Conservation (phyloP, 2,113 vertebrate genomes). For the Boleophthalmus pectinirostris region DNA sequence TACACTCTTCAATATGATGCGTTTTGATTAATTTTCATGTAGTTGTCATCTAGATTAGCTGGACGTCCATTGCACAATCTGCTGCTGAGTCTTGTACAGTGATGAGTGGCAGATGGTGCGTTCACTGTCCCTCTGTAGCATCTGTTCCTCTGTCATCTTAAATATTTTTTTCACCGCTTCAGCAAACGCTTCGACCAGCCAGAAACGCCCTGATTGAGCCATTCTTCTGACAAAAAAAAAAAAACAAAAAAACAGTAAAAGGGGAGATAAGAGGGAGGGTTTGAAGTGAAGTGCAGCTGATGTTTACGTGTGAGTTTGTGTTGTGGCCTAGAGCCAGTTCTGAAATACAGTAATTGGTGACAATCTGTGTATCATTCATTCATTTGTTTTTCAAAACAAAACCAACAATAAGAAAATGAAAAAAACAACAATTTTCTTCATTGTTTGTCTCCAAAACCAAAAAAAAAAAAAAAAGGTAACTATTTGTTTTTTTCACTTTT, state of each 20-base stretch:
- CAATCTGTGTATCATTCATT: too few relatives aligned
- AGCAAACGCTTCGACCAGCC: neutral
- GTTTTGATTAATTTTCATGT: neutral
- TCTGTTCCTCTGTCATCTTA: conserved; percentile 21
- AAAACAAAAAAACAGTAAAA: neutral
- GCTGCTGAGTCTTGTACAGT: neutral
- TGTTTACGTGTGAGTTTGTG: conserved; percentile 25
- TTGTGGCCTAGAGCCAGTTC: neutral
- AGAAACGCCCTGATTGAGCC: conserved; percentile 5
- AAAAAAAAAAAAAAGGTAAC: too few relatives aligned
- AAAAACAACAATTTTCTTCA: too few relatives aligned
- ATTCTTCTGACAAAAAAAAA: neutral
- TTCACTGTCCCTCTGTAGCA: conserved; percentile 13
- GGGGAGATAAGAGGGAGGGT: conserved; percentile 2
- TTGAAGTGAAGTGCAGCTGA: too few relatives aligned
- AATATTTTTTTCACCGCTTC: conserved; percentile 2
- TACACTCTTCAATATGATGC: neutral
- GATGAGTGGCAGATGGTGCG: conserved; percentile 30
- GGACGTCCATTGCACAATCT: neutral
- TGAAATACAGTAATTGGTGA: neutral
- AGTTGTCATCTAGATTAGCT: neutral
- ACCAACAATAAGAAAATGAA: too few relatives aligned
- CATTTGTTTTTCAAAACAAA: too few relatives aligned
- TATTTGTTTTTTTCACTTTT: too few relatives aligned
- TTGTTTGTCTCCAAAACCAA: too few relatives aligned